These are phyloP conservation scores for Manduca sexta DNA, from an alignment of 1,140 invertebrate genomes.

Conservation along the genomic window DNA sequence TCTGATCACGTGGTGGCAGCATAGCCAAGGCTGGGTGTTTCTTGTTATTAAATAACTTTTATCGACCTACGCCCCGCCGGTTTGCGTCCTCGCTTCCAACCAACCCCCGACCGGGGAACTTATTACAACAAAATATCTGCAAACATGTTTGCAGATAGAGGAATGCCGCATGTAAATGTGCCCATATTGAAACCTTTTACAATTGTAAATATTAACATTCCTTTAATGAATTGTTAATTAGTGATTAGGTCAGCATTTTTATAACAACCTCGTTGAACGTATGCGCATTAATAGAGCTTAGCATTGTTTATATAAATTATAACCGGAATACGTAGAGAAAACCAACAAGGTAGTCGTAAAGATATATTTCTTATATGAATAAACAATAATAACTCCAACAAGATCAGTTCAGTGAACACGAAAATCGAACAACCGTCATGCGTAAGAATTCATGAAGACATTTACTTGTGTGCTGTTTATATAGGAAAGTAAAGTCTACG, in stretches of 20 bases:
- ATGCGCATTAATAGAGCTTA: too few species aligned
- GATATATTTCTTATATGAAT: background rate
- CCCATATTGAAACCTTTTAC: background rate
- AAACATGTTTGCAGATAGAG: constrained; percentile 6
- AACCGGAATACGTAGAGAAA: too few species aligned
- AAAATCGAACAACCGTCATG: too few species aligned
- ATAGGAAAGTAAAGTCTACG: too few species aligned
- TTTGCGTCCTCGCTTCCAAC: constrained; percentile 17
- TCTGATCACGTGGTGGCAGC: constrained; percentile 25
- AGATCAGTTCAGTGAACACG: too few species aligned
- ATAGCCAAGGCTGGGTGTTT: constrained; percentile 37
- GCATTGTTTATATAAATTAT: too few species aligned
- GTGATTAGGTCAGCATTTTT: too few species aligned
- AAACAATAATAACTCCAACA: too few species aligned
- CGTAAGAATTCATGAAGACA: too few species aligned
- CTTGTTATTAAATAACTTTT: constrained; percentile 65
- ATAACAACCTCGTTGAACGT: too few species aligned
- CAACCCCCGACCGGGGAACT: constrained; percentile 18
- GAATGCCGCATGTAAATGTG: background rate
- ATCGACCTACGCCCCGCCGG: constrained; percentile 36
- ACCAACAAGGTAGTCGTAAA: background rate
- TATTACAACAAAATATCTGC: constrained; percentile 20
- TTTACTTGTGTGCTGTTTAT: too few species aligned
- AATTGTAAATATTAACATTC: background rate
- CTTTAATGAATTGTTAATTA: too few species aligned